These are phyloP conservation scores for Pipa parva DNA, from an alignment of 2,113 vertebrate species.

Conservation along the genomic window DNA sequence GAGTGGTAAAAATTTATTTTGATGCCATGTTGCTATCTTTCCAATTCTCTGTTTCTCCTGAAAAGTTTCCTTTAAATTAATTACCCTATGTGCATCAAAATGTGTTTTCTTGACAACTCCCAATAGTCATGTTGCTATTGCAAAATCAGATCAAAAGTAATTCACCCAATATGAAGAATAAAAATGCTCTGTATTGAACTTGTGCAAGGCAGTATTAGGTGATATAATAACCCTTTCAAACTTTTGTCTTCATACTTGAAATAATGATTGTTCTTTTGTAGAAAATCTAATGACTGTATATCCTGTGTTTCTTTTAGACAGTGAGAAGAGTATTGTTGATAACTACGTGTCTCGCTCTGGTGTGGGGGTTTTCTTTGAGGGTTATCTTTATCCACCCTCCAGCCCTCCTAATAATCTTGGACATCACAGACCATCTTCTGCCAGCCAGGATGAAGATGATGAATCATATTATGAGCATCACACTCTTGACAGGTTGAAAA, in stretches of 20 bases:
- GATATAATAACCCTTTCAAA: too few relatives aligned
- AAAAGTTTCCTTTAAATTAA: background rate
- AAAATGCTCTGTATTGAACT: too few relatives aligned
- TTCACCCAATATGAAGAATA: too few relatives aligned
- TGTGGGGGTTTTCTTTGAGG: slow-evolving; percentile 94
- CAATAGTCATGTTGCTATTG: too few relatives aligned
- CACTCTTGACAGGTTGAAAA: slow-evolving; percentile 90
- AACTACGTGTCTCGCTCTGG: slow-evolving; percentile 95
- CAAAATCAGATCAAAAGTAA: too few relatives aligned
- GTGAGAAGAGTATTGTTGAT: slow-evolving; percentile 90
- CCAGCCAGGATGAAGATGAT: slow-evolving; percentile 80
- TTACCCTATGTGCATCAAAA: too few relatives aligned
- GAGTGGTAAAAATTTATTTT: slow-evolving; percentile 71
- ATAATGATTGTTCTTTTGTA: too few relatives aligned
- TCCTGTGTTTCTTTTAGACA: slow-evolving; percentile 68
- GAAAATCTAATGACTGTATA: too few relatives aligned
- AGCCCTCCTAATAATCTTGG: slow-evolving; percentile 75
- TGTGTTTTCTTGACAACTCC: too few relatives aligned
- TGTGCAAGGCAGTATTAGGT: too few relatives aligned
- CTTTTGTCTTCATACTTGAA: too few relatives aligned
- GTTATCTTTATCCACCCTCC: slow-evolving; percentile 86
- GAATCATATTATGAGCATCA: slow-evolving; percentile 83
- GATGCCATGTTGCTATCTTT: background rate
- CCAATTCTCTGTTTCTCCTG: background rate
- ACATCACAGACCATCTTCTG: slow-evolving; percentile 81